Base-by-base conservation (phyloP, 2,797 vertebrate species). In the Tragopan temminckii region DNA sequence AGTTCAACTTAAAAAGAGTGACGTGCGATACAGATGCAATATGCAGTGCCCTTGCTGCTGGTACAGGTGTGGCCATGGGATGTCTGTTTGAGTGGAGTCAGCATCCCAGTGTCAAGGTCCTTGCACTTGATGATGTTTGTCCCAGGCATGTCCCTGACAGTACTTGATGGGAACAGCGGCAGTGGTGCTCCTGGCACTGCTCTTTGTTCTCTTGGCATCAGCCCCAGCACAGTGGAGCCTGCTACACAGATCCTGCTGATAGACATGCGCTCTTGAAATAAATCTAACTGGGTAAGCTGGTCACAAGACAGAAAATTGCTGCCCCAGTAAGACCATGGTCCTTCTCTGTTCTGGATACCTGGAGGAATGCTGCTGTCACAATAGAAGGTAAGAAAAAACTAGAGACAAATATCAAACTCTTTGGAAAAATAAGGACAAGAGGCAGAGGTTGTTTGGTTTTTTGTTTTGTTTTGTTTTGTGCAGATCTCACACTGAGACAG, bases 401-500 rank as follows among this genome's bases (percentile, higher is more conserved):
- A 36, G 59, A 80, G 55, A 35, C 67, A 82, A 94, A 80, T 77
- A 78, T 7, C 79, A 90, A 61, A 88, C 36, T 90, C 64, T 5
- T 62, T 68, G 29, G 25, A 88, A 91, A 70, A 70, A 62, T 67
- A 27, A 74, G 59, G 62, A 50, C 21, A 27, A 59, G 78, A 95
- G 85, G 23, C 57, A 53, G 72, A 89, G 85, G 80, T 71, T 95
- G 96, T 75, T 95, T 23, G 45, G 43, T 7, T 43, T 45, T 21
- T 24, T 95, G 42, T 43, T 43, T 40, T 40, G 40, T 40, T 45
- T 23, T 21, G 20, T 96, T 87, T 16, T 31, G 67, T 50, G 40
- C 45, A 63, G 89, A 81, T 91, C 93, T 96, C 91, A 95, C 45
- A 43, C 59, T 64, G 95, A 88, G 88, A 48, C 38, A 84, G 76